Evolutionary conservation across 2,888 invertebrate genomes (phyloP), one percentile per base, ranked within the genome.

Genomic region (Dorcus parallelipipedus): DNA sequence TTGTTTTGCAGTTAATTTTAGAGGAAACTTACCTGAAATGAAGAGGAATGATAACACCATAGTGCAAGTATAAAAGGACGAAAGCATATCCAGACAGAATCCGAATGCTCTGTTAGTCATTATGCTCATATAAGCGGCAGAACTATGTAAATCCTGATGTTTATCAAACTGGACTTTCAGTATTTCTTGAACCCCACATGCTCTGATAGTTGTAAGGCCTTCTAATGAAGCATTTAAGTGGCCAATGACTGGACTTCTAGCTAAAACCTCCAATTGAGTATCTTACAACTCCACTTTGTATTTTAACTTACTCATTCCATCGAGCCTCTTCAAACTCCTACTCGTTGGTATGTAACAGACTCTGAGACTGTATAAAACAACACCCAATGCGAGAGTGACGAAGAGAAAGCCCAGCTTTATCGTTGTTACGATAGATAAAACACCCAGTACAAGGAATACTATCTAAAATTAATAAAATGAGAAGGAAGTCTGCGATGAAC

Each of bases 361-460:
- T 33, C 92, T 74, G 8, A 91, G 73, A 9, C 83, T 71, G 58
- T 83, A 82, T 71, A 93, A 86, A 8, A 89, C 67, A 0, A 83
- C 63, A 0, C 84, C 82, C 14, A 93, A 83, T 2, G 86, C 73
- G 0, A 82, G 76, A 0, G 89, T 87, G 0, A 89, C 88, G 38
- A 89, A 69, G 47, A 89, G 65, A 2, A 90, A 79, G 81, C 84
- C 85, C 69, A 84, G 84, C 77, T 90, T 91, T n/a, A 89, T 84
- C 1, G 86, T 71, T 7, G 86, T 85, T 0, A 91, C 23, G 9
- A 20, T 23, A 2, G 45, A 17, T 9, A 45, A n/a, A 45, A 45
- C 17, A 8, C 20, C 86, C 47, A 93, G 86, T 0, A 87, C 80
- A 9, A 89, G 78, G 14, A 91, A 85, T 3, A 90, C 91, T 9